These are phyloP conservation scores for Brassicogethes aeneus DNA, from an alignment of 2,888 invertebrate species.

Conservation along the genomic window DNA sequence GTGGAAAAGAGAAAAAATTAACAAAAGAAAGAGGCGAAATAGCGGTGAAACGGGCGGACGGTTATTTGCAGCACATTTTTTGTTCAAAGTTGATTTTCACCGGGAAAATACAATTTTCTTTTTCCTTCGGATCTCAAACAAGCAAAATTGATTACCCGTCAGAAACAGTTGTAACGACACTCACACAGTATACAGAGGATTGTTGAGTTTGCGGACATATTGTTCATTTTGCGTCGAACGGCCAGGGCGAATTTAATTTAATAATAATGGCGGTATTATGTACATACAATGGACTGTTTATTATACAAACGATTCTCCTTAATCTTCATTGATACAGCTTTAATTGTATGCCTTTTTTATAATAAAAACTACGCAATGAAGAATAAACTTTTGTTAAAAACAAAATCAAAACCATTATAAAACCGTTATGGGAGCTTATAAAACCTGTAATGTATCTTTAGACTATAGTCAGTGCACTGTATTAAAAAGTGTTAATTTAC, in stretches of 20 bases:
- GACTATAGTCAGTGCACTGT: no score
- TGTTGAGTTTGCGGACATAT: neutral
- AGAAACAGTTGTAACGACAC: neutral
- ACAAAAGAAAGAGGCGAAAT: neutral
- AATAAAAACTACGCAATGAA: no score
- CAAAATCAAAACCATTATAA: no score
- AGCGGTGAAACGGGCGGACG: neutral
- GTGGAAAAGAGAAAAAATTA: neutral
- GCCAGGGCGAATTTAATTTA: neutral
- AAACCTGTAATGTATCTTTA: no score
- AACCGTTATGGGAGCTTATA: no score
- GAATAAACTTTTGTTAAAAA: no score
- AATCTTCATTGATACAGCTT: no score
- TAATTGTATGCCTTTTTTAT: no score
- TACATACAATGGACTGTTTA: neutral
- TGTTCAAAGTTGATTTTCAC: neutral
- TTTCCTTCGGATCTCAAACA: neutral
- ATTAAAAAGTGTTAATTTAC: no score
- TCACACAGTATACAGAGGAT: neutral
- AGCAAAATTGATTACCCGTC: neutral
- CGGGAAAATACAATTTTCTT: constrained; percentile 1
- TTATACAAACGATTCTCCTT: no score
- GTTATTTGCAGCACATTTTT: constrained; percentile 1
- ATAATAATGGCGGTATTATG: neutral
- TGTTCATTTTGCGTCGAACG: neutral